A percentile compares a stretch with the other conserved stretches of the same genome.
phyloP scores from a whole-genome alignment of 2,113 vertebrate genomes.

The Gopherus flavomarginatus region DNA sequence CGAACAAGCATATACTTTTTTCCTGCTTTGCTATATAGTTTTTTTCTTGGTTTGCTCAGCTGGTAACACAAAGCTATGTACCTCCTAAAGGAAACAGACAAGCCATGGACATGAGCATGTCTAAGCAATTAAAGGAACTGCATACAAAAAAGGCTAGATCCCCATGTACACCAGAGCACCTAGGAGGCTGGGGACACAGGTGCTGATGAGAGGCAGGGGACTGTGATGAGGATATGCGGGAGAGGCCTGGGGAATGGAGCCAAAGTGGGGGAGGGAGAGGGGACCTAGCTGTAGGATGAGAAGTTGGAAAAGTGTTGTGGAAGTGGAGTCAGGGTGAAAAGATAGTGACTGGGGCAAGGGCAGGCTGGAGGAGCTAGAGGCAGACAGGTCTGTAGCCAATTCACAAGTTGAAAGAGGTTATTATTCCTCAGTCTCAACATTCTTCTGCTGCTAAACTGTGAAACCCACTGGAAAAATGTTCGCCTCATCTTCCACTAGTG shows the following conservation, averaged over 20 bases:
- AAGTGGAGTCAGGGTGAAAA: not conserved
- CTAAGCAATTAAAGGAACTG: not conserved
- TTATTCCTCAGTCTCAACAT: no score
- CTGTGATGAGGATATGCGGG: no score
- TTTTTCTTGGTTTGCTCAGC: constrained; percentile 24
- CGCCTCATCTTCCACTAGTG: no score
- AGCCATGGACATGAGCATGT: not conserved
- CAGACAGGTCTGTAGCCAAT: not conserved
- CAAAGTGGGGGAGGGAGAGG: not conserved
- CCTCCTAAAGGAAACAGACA: constrained; percentile 3
- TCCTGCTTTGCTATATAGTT: not conserved
- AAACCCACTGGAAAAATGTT: no score
- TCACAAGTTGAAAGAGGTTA: not conserved
- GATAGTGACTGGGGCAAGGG: not conserved
- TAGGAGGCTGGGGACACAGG: not conserved
- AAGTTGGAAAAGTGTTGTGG: not conserved
- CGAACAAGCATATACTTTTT: constrained; percentile 44
- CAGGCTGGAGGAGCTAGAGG: not conserved
- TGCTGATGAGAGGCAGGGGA: no score
- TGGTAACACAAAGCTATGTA: constrained; percentile 8
- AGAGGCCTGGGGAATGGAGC: not conserved
- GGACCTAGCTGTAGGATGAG: not conserved
- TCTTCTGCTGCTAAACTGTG: no score
- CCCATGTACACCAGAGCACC: not conserved
- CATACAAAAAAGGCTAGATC: not conserved